Evolutionary conservation across 2,113 vertebrate genomes (phyloP).

Genomic region (Phocoena phocoena): DNA sequence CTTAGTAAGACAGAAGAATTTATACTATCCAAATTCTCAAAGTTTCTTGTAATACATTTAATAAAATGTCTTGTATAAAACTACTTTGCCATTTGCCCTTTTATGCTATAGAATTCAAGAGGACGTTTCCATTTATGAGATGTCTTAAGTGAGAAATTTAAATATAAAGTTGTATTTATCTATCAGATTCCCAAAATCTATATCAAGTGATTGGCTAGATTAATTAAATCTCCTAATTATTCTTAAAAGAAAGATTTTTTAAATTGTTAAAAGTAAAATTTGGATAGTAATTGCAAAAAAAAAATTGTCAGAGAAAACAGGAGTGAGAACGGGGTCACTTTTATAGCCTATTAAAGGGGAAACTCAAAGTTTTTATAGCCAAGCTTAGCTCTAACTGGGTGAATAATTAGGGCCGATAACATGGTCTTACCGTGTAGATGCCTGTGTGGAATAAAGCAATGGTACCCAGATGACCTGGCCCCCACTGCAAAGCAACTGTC

Average conservation of each 20-base stretch:
- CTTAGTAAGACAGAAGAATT: background rate
- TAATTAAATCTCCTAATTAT: background rate
- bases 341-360: background rate
- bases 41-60: background rate
- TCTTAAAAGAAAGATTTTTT: background rate
- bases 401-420: background rate
- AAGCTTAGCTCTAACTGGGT: background rate
- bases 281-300: background rate
- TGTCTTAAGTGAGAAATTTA: background rate
- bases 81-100: background rate
- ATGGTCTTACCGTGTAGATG: background rate
- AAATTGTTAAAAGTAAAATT: background rate
- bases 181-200: background rate
- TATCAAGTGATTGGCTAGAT: background rate
- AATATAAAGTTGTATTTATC: background rate
- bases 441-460: background rate
- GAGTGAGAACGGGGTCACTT: background rate
- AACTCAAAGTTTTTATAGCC: background rate
- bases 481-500: background rate
- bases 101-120: background rate
- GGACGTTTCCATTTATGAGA: background rate
- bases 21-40: background rate
- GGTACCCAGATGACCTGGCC: background rate
- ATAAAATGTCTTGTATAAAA: background rate
- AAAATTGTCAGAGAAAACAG: background rate